Evolutionary conservation across 2,888 invertebrate genomes (phyloP).

Genomic region (Epistrophe grossulariae): DNA sequence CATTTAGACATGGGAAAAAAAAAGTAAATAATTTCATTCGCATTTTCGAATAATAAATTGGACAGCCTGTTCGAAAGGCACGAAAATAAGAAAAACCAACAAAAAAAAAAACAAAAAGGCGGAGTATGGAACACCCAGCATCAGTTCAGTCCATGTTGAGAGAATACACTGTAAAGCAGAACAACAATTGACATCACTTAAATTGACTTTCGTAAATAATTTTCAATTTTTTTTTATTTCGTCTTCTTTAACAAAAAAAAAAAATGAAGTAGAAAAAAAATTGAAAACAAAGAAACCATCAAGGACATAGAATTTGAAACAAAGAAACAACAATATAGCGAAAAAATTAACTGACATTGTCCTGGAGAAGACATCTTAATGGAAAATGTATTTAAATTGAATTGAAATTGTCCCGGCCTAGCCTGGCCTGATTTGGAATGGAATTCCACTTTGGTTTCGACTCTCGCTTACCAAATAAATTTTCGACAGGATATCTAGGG

Average conservation of each 20-base stretch:
- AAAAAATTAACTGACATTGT: constrained; percentile 69
- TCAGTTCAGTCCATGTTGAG: constrained; percentile 55
- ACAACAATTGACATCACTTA: constrained; percentile 72
- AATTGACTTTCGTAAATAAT: constrained; percentile 74
- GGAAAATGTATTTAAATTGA: constrained; percentile 75
- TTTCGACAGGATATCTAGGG: constrained; percentile 27
- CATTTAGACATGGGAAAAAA: constrained; percentile 38
- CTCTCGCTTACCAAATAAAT: not conserved
- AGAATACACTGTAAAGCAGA: constrained; percentile 38
- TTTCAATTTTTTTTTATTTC: constrained; percentile 39
- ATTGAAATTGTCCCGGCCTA: constrained; percentile 58
- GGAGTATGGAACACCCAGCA: constrained; percentile 22
- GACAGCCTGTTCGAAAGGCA: constrained; percentile 28
- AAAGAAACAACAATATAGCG: constrained; percentile 30
- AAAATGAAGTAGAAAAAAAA: constrained; percentile 8
- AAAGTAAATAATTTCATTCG: constrained; percentile 58
- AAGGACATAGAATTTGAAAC: constrained; percentile 18
- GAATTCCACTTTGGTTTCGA: constrained; percentile 33
- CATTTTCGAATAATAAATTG: constrained; percentile 70
- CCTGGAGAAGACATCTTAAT: constrained; percentile 73
- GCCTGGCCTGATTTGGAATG: not conserved
- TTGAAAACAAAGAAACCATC: not conserved
- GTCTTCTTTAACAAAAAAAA: not conserved
- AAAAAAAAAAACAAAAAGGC: not conserved
- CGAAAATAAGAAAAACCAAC: not conserved